Evolutionary conservation across 2,113 vertebrate species (phyloP).

Genomic region (Myanophis thanlyinensis): DNA sequence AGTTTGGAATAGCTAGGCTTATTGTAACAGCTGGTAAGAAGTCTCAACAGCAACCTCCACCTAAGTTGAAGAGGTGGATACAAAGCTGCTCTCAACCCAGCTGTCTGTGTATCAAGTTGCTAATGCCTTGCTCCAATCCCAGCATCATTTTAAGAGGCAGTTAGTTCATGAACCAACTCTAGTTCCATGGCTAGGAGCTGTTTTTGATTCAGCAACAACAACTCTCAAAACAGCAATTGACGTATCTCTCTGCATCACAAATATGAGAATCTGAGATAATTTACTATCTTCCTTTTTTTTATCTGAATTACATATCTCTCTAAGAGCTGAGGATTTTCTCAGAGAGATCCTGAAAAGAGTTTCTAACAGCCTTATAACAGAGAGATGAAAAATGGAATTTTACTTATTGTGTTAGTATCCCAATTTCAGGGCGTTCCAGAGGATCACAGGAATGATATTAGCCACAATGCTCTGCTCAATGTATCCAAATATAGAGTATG

Average conservation of each 20-base stretch:
- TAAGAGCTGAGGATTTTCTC: not conserved
- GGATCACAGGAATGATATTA: too few relatives aligned
- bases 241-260: not conserved
- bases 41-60: too few relatives aligned
- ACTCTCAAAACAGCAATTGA: not conserved
- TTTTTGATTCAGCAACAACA: not conserved
- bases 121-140: not conserved
- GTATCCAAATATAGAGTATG: too few relatives aligned
- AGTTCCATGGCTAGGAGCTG: not conserved
- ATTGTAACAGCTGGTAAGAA: not conserved
- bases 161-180: not conserved
- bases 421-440: too few relatives aligned
- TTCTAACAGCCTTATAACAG: too few relatives aligned
- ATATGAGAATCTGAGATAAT: not conserved
- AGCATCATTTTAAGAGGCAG: not conserved
- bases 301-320: not conserved
- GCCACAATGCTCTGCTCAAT: too few relatives aligned
- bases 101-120: not conserved
- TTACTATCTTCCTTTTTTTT: not conserved
- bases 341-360: too few relatives aligned
- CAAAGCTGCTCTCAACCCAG: not conserved
- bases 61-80: not conserved
- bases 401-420: too few relatives aligned
- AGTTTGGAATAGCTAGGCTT: not conserved
- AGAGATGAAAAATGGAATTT: too few relatives aligned